Conservation (phyloP, 2,888 invertebrate species). For the Mythimna impura region DNA sequence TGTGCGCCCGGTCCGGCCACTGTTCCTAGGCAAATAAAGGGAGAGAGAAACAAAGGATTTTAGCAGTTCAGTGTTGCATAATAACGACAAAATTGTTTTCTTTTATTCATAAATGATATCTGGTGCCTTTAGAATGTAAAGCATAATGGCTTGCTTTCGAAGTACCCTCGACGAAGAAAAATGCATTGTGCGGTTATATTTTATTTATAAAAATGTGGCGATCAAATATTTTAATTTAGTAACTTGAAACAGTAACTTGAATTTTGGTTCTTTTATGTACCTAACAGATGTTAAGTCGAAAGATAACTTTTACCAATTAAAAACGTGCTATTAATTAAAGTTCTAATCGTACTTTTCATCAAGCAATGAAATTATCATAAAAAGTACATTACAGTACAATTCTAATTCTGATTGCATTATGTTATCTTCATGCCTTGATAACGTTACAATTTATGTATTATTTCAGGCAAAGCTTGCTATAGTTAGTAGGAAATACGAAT, state of each 20-base stretch:
- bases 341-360: slow-evolving; percentile 63
- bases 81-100: slow-evolving; percentile 56
- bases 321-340: slow-evolving; percentile 55
- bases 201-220: slow-evolving; percentile 7
- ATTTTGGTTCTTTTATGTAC: slow-evolving; percentile 14
- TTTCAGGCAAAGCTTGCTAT: slow-evolving; percentile 57
- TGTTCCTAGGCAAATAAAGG: slow-evolving; percentile 68
- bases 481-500: slow-evolving; percentile 48
- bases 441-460: slow-evolving; percentile 71
- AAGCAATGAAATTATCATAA: slow-evolving; percentile 75
- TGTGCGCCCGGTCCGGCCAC: slow-evolving; percentile 63
- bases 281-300: slow-evolving; percentile 37
- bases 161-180: slow-evolving; percentile 17
- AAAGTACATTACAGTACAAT: slow-evolving; percentile 72
- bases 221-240: slow-evolving; percentile 24
- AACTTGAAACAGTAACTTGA: slow-evolving; percentile 6
- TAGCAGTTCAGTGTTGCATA: slow-evolving; percentile 59
- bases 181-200: slow-evolving; percentile 38
- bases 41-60: slow-evolving; percentile 72
- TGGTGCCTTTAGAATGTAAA: slow-evolving; percentile 47
- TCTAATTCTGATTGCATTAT: slow-evolving; percentile 74
- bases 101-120: slow-evolving; percentile 60
- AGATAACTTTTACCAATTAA: slow-evolving; percentile 42
- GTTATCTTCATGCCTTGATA: slow-evolving; percentile 72
- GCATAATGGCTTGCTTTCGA: slow-evolving; percentile 46